Base-by-base conservation (phyloP, 2,888 invertebrate species). In the Drosophila cyrtoloma region DNA sequence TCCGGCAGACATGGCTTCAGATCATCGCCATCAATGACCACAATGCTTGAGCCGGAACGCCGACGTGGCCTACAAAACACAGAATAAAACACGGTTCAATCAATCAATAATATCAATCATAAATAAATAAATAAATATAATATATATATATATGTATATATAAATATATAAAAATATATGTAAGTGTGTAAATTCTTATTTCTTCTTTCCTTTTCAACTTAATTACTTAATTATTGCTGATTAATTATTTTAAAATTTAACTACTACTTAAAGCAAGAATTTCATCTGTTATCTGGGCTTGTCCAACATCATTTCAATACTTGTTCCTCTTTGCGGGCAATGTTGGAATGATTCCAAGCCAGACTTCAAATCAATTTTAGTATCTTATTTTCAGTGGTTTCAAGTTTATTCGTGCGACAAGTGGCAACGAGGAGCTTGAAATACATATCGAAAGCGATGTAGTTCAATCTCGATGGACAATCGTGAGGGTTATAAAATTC, bases 41-140 rank as follows among this genome's bases (percentile, higher is more conserved):
- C 96, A 93, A 97, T 96, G 93, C 96, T 96, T 94, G 96, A 96
- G 89, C 96, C 96, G 82, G 96, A 97, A 86, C 97, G 95, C 86
- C 97, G 95, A 84, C 97, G 95, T 75, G 96, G 96, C 96, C 97
- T 97, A 44, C n/a, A 81, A 88, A 37, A 33, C 7, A 33, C 22
- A 55, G 39, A 63, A 53, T 2, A 30, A 28, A 57, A 28, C 6
- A 37, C 47, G n/a, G n/a, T 42, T 42, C 2, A 47, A 16, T 47
- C 16, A 47, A 47, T 16, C 9, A 9, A 16, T 26, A 26, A 26
- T 9, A 16, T 9, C 16, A 9, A 47, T 47, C 47, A 22, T 7
- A 2, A 14, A 44, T 14, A 4, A 14, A 44, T n/a, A 42, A 2
- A 12, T 7, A 1, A 7, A 44, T 14, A 4, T n/a, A 2, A 10